phyloP scores from a whole-genome alignment of 35 echinoderm and acorn worm species.

The Heliocidaris erythrogramma region DNA sequence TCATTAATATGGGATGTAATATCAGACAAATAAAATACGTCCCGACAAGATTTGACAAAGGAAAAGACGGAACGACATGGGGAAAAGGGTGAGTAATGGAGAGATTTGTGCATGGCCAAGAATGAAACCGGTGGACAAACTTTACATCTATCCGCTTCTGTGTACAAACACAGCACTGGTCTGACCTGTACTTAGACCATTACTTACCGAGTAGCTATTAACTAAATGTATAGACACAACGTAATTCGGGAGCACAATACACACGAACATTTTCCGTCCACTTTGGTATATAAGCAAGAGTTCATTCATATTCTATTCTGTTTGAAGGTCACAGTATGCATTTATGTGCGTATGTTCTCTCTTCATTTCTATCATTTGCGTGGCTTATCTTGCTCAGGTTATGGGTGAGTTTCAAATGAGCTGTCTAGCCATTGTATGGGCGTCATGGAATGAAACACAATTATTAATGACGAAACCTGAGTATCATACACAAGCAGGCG shows the following conservation, averaged over 20 bases:
- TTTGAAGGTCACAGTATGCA: background rate
- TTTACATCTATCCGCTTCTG: background rate
- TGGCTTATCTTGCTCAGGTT: background rate
- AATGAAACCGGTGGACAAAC: background rate
- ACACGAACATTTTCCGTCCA: background rate
- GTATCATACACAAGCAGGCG: background rate
- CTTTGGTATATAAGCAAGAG: background rate
- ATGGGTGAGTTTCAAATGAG: background rate
- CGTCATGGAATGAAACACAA: background rate
- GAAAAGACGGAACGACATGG: background rate
- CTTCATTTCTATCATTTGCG: background rate
- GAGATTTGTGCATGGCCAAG: background rate
- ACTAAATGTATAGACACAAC: conserved; percentile 16
- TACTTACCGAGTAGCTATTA: conserved; percentile 17
- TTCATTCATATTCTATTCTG: background rate
- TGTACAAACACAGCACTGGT: background rate
- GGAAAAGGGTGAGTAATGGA: background rate
- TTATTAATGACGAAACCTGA: background rate
- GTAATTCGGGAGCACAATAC: background rate
- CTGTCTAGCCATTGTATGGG: background rate
- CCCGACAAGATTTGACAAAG: background rate
- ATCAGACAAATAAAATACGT: background rate
- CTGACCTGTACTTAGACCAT: background rate
- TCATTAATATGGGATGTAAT: background rate
- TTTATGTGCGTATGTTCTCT: background rate